Percentiles rank a stretch among this genome's conserved stretches.
Evolutionary conservation across 2,888 invertebrate species (phyloP).

Genomic region (Synergus umbraculus): DNA sequence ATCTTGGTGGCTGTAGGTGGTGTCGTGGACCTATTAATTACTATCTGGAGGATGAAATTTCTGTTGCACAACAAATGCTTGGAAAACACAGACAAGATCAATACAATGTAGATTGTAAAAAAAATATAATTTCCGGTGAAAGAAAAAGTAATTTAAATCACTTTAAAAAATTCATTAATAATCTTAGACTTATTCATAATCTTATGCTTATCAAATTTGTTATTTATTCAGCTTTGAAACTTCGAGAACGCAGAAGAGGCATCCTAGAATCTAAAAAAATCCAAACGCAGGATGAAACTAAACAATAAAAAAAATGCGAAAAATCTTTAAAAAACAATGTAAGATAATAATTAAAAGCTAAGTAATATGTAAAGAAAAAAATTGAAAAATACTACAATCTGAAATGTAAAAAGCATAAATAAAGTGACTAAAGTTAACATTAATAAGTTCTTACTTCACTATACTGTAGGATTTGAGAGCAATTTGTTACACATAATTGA

Average conservation of each 20-base stretch:
- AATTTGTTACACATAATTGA: neutral
- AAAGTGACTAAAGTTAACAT: neutral
- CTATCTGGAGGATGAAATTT: constrained; percentile 68
- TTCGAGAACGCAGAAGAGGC: neutral
- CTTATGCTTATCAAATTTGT: neutral
- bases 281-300: neutral
- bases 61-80: constrained; percentile 58
- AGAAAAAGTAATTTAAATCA: constrained; percentile 50
- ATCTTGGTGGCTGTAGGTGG: constrained; percentile 59
- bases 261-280: neutral
- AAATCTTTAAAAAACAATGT: neutral
- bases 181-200: neutral
- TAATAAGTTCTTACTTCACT: neutral
- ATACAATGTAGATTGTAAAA: constrained; percentile 49
- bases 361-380: neutral
- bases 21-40: constrained; percentile 63
- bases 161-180: neutral
- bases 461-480: neutral
- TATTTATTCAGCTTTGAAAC: neutral
- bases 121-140: constrained; percentile 52
- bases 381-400: neutral
- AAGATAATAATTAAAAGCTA: neutral
- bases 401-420: neutral
- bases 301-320: neutral
- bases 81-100: constrained; percentile 52